Evolutionary conservation across 1,140 invertebrate species (phyloP).

Genomic region (Trichoplusia ni): DNA sequence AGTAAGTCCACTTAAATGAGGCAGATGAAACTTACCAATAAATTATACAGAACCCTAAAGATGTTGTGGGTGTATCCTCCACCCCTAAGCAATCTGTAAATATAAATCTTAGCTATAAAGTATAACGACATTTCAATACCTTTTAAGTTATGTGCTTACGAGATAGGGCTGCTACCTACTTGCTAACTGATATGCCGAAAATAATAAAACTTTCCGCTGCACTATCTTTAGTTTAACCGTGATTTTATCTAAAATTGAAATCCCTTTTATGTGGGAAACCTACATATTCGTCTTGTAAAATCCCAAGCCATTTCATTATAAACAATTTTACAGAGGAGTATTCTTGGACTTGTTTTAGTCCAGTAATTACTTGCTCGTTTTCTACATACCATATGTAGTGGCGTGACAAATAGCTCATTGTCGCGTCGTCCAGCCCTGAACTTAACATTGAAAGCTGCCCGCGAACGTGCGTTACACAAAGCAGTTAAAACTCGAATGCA

Average conservation of each 20-base stretch:
- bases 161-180: constrained; percentile 13
- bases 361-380: neutral
- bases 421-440: constrained; percentile 28
- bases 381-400: neutral
- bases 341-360: neutral
- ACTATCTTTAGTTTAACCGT: neutral
- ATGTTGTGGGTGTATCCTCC: neutral
- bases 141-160: constrained; percentile 22
- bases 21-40: neutral
- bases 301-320: no score
- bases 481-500: constrained; percentile 53
- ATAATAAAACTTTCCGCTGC: neutral
- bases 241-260: no score
- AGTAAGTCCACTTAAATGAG: constrained; percentile 16
- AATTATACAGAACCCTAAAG: neutral
- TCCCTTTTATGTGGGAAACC: no score
- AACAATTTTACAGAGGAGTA: no score
- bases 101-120: constrained; percentile 25
- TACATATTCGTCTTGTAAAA: no score
- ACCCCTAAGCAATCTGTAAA: constrained; percentile 6
- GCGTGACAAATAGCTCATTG: constrained; percentile 7
- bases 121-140: constrained; percentile 27
- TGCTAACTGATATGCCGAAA: neutral
- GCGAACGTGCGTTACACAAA: constrained; percentile 44
- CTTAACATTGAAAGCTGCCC: constrained; percentile 29